Base-by-base conservation (phyloP, 2,888 invertebrate species). In the Ptilodon capucinus region DNA sequence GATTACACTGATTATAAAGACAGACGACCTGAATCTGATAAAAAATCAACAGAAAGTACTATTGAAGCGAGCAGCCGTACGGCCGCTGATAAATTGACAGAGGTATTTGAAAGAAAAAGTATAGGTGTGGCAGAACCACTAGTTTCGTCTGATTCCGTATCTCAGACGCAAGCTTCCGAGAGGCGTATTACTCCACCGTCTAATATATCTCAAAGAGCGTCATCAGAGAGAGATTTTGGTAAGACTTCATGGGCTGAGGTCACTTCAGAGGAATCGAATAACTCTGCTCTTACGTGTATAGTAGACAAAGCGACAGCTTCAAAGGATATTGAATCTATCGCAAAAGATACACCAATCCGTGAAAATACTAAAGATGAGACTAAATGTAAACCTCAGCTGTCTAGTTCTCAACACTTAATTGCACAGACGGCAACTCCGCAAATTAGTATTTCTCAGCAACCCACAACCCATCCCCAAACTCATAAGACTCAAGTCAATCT, bases 171-270 rank as follows among this genome's bases (percentile, higher is more conserved):
- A 80, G 92, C 19, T 85, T 92, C 53, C 68, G 94, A 71, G 89
- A 92, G 73, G 87, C 92, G 51, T 76, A 92, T 62, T 74, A 88
- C 67, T 28, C 87, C 89, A 8, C 76, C 81, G 6, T 83, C 89
- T 1, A 83, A 76, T 64, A 46, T 68, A 48, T 71, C 81, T n/a
- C 84, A 81, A 52, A 77, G 89, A 48, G 93, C 92, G 63, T 91
- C 91, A 4, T 64, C 74, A 43, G 91, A 91, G 71, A 92, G 81
- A 74, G 87, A 88, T 68, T 83, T 79, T 53, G 74, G 79, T 11
- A 85, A 79, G 73, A 72, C 88, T 32, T 89, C 91, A 1, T 92
- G 92, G 92, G 91, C 92, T 25, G 92, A 92, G 53, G 81, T 76
- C 18, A 64, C 88, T 25, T 89, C 85, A 61, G 92, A 92, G 42